phyloP scores from a whole-genome alignment of 2,888 invertebrate species.

The Nymphalis polychloros region DNA sequence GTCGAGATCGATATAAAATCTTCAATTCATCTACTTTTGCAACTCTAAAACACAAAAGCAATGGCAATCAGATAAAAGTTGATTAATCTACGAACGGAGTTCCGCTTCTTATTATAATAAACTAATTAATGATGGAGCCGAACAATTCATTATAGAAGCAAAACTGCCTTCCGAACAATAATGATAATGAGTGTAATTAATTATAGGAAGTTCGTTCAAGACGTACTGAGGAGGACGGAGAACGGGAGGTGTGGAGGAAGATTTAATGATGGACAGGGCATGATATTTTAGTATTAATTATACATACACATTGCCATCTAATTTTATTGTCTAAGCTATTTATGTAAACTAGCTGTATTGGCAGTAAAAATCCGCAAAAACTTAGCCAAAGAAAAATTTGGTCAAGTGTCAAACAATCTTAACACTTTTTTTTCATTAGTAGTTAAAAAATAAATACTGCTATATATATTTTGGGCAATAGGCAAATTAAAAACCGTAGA shows the following conservation, averaged over 20 bases:
- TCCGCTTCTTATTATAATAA: slow-evolving; percentile 80
- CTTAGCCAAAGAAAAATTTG: too few relatives aligned
- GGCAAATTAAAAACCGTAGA: too few relatives aligned
- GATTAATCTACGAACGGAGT: slow-evolving; percentile 77
- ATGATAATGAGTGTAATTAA: slow-evolving; percentile 82
- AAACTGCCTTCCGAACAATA: slow-evolving; percentile 82
- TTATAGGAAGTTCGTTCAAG: slow-evolving; percentile 80
- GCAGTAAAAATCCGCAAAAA: too few relatives aligned
- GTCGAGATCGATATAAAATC: slow-evolving; percentile 27
- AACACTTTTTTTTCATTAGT: too few relatives aligned
- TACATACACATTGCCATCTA: too few relatives aligned
- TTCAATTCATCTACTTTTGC: slow-evolving; percentile 36
- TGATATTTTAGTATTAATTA: background rate
- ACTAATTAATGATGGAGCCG: slow-evolving; percentile 80
- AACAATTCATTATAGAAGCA: slow-evolving; percentile 82
- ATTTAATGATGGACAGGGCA: slow-evolving; percentile 43
- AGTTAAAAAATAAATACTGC: too few relatives aligned
- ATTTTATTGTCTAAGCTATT: too few relatives aligned
- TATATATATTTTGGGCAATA: too few relatives aligned
- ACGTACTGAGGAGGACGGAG: slow-evolving; percentile 65
- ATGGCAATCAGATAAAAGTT: slow-evolving; percentile 76
- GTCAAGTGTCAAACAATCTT: too few relatives aligned
- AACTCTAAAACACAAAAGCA: slow-evolving; percentile 56
- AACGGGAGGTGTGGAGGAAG: slow-evolving; percentile 33
- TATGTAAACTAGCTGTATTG: too few relatives aligned